Evolutionary conservation across 2,113 vertebrate species (phyloP).

Genomic region (Onychostruthus taczanowskii): DNA sequence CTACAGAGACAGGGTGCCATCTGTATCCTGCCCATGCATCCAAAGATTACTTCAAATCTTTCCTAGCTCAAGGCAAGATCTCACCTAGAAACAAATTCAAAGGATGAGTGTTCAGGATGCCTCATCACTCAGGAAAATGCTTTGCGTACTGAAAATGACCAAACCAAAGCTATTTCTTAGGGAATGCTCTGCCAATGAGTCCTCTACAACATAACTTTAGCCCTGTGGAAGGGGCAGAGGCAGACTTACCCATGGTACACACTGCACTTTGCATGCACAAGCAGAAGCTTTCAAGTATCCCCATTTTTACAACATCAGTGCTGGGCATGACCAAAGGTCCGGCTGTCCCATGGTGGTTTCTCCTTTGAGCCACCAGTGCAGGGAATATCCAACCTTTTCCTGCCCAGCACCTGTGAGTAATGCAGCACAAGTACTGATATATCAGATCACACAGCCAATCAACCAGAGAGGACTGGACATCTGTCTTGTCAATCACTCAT

Average conservation of each 20-base stretch:
- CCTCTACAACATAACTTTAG: neutral
- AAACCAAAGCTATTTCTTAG: neutral
- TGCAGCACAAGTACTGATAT: neutral
- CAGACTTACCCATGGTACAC: neutral
- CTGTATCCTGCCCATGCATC: neutral
- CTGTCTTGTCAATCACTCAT: neutral
- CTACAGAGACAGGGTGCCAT: neutral
- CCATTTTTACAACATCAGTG: neutral
- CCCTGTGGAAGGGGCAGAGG: neutral
- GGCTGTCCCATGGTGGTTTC: neutral
- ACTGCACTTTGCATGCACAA: neutral
- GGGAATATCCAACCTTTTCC: neutral
- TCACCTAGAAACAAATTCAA: neutral
- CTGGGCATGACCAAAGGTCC: neutral
- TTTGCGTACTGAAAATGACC: neutral
- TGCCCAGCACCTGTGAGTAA: neutral
- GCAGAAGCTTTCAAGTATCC: neutral
- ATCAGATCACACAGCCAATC: neutral
- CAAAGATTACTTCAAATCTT: neutral
- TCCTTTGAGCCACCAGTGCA: neutral
- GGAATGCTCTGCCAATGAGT: neutral
- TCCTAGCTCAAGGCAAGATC: constrained; percentile 6
- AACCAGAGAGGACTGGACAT: neutral
- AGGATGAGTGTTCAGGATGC: neutral
- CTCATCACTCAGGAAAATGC: neutral